Base-by-base conservation (phyloP, 2,888 invertebrate species). In the Imbricaverruca yamaguchii region DNA sequence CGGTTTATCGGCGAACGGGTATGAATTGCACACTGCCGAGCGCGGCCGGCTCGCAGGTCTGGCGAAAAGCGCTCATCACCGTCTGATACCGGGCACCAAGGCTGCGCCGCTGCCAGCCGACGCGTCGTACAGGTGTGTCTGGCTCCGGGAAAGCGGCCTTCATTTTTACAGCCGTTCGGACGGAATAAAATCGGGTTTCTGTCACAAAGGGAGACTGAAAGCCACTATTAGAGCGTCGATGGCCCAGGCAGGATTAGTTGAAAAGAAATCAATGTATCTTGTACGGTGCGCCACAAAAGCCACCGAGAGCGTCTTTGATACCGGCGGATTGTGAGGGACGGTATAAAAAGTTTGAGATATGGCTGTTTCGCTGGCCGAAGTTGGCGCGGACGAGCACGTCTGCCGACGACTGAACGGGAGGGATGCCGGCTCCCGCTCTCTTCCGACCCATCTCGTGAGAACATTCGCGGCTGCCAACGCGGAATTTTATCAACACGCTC, bases 251-350 rank as follows among this genome's bases (percentile, higher is more conserved):
- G 53, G 15, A 8, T 39, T 18, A 53, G 53, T 39, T 74, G 74
- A 74, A 74, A 74, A 74, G 74, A 74, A 67, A 53, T 53, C 74
- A 53, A 74, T 74, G 74, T 53, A 74, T 74, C 74, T 74, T 53
- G 74, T 74, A 53, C 53, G 39, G 15, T 18, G 53, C 53, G 15
- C 3, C 21, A 74, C 74, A 74, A 74, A 74, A 74, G 74, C 74
- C 74, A 74, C 53, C 18, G 74, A 74, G 74, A 74, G 74, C 74
- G 74, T 39, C 74, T 53, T 74, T 74, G 74, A 74, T 74, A 74
- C 53, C 74, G 53, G 74, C 21, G n/a, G 12, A 74, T 74, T 21
- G 53, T 74, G 74, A 0, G 74, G 74, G 25, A 13, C 18, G 74
- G 6, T 74, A 74, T 74, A 74, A 74, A 74, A 74, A 74, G 53